A percentile compares a stretch with the other conserved stretches of the same genome.
Evolutionary conservation across 2,888 invertebrate species (phyloP).

Genomic region (Melipona bicolor): DNA sequence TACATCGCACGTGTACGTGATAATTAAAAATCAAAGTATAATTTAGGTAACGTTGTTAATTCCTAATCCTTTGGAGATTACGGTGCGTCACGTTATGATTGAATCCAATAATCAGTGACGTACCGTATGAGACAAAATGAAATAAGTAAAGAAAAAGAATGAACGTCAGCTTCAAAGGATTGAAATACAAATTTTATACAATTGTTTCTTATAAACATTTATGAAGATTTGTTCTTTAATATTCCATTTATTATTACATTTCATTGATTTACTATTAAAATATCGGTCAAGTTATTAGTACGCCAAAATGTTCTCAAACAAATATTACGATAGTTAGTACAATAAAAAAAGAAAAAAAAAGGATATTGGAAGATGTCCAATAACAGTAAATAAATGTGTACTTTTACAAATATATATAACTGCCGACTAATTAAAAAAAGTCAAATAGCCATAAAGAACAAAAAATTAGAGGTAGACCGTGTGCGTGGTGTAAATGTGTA

Average conservation of each 20-base stretch:
- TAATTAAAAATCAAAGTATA: neutral
- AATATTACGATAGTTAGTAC: constrained; percentile 11
- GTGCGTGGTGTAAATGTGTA: neutral
- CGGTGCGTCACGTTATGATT: no score
- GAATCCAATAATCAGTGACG: no score
- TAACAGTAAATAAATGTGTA: constrained; percentile 26
- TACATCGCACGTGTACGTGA: neutral
- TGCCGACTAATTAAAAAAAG: constrained; percentile 31
- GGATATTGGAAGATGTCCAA: neutral
- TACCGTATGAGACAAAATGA: no score
- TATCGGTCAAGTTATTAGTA: neutral
- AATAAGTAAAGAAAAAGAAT: no score
- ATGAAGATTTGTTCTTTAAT: neutral
- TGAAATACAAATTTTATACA: neutral
- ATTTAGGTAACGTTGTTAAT: neutral
- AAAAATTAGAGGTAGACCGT: constrained; percentile 14
- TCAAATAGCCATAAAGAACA: constrained; percentile 21
- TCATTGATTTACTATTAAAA: neutral
- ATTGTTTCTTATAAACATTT: neutral
- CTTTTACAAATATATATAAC: constrained; percentile 43
- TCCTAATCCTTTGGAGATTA: neutral
- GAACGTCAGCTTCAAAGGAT: neutral
- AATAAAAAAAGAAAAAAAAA: constrained; percentile 16
- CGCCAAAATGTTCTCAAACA: constrained; percentile 3
- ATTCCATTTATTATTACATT: neutral